Conservation (phyloP, 2,113 vertebrate genomes). For the Arothron firmamentum region DNA sequence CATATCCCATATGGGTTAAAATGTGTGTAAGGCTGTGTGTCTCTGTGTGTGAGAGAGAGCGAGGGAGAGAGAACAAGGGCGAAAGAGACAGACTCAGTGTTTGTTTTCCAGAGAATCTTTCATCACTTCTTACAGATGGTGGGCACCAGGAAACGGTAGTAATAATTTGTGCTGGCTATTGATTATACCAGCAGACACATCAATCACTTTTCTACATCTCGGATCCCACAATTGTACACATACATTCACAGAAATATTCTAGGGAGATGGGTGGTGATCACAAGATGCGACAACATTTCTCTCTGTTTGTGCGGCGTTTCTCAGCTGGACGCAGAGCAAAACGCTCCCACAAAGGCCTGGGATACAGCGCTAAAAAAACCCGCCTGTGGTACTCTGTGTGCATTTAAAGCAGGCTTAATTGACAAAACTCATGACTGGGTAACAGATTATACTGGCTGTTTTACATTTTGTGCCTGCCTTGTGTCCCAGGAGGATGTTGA, state of each 20-base stretch:
- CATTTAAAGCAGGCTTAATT: conserved; percentile 25
- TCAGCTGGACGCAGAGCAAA: conserved; percentile 11
- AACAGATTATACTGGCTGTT: conserved; percentile 20
- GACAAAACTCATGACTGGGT: conserved; percentile 10
- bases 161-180: conserved; percentile 60
- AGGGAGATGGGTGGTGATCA: conserved; percentile 20
- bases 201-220: conserved; percentile 44
- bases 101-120: conserved; percentile 54
- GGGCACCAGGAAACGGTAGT: conserved; percentile 31
- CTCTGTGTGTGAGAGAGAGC: conserved; percentile 34
- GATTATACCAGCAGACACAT: conserved; percentile 55
- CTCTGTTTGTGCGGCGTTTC: neutral
- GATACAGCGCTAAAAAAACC: conserved; percentile 10
- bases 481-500: conserved; percentile 9
- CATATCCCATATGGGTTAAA: conserved; percentile 60
- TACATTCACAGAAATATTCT: conserved; percentile 20
- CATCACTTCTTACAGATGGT: conserved; percentile 61
- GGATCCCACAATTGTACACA: conserved; percentile 16
- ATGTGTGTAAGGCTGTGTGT: conserved; percentile 42
- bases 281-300: conserved; percentile 8
- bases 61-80: conserved; percentile 13
- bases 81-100: conserved; percentile 31
- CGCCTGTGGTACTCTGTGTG: conserved; percentile 27
- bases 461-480: conserved; percentile 19
- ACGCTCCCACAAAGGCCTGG: conserved; percentile 14